Evolutionary conservation across 2,797 vertebrate species (phyloP).

Genomic region (Petrocephalus schoutedeni): DNA sequence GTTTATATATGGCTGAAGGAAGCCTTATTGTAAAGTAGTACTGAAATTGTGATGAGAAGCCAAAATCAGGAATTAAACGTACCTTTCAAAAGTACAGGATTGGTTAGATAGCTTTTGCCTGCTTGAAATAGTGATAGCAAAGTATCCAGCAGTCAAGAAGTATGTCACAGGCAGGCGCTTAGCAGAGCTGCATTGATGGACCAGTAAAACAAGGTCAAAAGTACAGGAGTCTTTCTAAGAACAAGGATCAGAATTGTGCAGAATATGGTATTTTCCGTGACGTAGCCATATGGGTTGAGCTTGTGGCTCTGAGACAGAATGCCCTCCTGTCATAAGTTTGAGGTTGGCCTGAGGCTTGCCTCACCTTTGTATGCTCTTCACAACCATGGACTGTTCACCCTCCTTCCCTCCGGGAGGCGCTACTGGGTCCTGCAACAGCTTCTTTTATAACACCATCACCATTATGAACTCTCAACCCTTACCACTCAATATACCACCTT

Average conservation of each 20-base stretch:
- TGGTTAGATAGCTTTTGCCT: neutral
- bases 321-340: too few relatives aligned
- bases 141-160: neutral
- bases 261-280: neutral
- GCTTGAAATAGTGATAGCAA: neutral
- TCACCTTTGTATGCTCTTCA: too few relatives aligned
- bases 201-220: neutral
- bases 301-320: too few relatives aligned
- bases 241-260: neutral
- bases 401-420: too few relatives aligned
- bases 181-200: neutral
- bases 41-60: neutral
- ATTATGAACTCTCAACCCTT: too few relatives aligned
- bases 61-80: neutral
- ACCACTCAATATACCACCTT: too few relatives aligned
- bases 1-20: neutral
- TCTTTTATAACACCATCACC: too few relatives aligned
- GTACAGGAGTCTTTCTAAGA: too few relatives aligned
- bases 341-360: too few relatives aligned
- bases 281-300: too few relatives aligned
- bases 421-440: too few relatives aligned
- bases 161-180: neutral
- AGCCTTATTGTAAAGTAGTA: neutral
- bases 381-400: too few relatives aligned
- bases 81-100: neutral